Conservation (phyloP, 2,797 vertebrate species). For the Lycodopsis pacificus region DNA sequence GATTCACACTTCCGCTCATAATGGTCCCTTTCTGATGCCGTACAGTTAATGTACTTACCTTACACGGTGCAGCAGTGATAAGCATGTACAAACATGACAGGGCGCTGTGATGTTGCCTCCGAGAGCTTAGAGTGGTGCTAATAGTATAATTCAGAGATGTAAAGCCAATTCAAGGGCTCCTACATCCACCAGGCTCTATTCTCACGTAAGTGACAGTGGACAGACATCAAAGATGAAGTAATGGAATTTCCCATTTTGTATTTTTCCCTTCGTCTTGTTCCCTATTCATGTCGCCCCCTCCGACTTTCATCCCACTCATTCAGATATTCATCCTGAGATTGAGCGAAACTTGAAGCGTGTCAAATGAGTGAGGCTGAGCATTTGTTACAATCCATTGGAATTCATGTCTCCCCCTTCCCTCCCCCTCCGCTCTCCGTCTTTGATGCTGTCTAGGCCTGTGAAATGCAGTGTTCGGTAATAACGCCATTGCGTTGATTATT, state of each 20-base stretch:
- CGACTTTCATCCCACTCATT: conserved; percentile 60
- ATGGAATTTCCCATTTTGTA: conserved; percentile 47
- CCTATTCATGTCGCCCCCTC: conserved; percentile 3
- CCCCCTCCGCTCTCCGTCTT: conserved; percentile 34
- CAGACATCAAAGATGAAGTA: conserved; percentile 47
- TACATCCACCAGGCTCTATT: conserved; percentile 31
- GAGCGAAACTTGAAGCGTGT: conserved; percentile 49
- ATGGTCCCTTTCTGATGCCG: conserved; percentile 48
- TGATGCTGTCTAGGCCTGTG: conserved; percentile 64
- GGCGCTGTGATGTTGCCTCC: conserved; percentile 41
- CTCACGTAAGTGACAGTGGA: conserved; percentile 34
- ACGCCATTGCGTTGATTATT: conserved; percentile 74
- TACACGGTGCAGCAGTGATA: conserved; percentile 27
- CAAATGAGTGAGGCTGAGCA: conserved; percentile 56
- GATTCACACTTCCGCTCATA: conserved; percentile 45
- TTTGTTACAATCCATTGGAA: conserved; percentile 68
- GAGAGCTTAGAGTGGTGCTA: conserved; percentile 42
- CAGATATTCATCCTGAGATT: conserved; percentile 38
- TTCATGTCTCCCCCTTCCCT: conserved; percentile 45
- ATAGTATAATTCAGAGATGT: conserved; percentile 34
- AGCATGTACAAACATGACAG: conserved; percentile 36
- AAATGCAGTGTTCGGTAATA: conserved; percentile 71
- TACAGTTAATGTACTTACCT: conserved; percentile 52
- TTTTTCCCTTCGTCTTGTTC: conserved; percentile 33
- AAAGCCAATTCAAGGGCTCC: conserved; percentile 33